phyloP scores from a whole-genome alignment of 2,113 vertebrate species.

The Oryzias woworae region DNA sequence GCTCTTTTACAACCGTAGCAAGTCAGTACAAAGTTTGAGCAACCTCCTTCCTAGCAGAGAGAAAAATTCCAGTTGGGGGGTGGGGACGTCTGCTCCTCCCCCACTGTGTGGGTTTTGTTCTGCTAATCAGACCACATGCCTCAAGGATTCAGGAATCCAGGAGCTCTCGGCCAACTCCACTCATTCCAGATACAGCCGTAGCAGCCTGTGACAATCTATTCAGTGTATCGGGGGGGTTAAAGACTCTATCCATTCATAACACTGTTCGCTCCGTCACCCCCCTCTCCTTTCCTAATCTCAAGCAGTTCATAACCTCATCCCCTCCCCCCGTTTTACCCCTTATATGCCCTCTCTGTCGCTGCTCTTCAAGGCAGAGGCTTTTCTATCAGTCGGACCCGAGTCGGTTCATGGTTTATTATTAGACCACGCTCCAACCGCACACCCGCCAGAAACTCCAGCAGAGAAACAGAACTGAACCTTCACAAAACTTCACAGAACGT shows the following conservation, averaged over 20 bases:
- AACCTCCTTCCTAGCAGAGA: slow-evolving; percentile 53
- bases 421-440: slow-evolving; percentile 56
- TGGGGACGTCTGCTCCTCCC: slow-evolving; percentile 67
- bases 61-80: slow-evolving; percentile 61
- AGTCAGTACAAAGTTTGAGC: slow-evolving; percentile 56
- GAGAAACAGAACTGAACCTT: slow-evolving; percentile 24
- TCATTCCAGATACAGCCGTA: slow-evolving; percentile 71
- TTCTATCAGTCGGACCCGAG: slow-evolving; percentile 56
- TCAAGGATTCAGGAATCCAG: slow-evolving; percentile 75
- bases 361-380: slow-evolving; percentile 49
- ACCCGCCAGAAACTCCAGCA: slow-evolving; percentile 55
- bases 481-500: slow-evolving; percentile 39
- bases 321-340: slow-evolving; percentile 50
- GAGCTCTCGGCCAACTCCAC: slow-evolving; percentile 69
- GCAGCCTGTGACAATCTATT: slow-evolving; percentile 76
- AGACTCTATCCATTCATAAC: slow-evolving; percentile 78
- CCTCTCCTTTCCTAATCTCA: slow-evolving; percentile 53
- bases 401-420: slow-evolving; percentile 69
- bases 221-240: slow-evolving; percentile 72
- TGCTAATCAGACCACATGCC: slow-evolving; percentile 80
- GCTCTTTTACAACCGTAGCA: slow-evolving; percentile 44
- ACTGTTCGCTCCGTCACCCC: slow-evolving; percentile 34
- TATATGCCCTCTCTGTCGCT: slow-evolving; percentile 56
- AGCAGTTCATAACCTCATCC: slow-evolving; percentile 45
- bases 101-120: slow-evolving; percentile 77